Conservation (phyloP, 2,888 invertebrate species). For the Zygogramma bicolorata region DNA sequence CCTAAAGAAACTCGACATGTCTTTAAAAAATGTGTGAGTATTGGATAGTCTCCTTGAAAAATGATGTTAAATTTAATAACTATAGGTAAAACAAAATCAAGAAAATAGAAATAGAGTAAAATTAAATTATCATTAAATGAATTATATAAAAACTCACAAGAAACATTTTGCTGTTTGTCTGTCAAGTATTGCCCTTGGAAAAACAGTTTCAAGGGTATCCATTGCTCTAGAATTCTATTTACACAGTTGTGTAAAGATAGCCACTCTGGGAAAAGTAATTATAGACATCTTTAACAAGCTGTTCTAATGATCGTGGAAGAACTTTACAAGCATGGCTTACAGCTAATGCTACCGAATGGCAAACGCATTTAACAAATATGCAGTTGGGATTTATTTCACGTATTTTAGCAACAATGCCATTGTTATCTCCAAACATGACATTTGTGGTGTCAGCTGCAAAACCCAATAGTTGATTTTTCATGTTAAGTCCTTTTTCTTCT, state of each 20-base stretch:
- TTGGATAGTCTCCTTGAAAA: no score
- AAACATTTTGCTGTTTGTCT: no score
- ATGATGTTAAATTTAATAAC: no score
- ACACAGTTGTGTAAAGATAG: constrained; percentile 28
- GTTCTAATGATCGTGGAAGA: constrained; percentile 23
- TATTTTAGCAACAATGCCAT: constrained; percentile 34
- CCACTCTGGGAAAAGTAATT: constrained; percentile 33
- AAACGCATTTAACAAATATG: constrained; percentile 38
- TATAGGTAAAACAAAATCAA: no score
- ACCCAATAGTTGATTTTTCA: constrained; percentile 28
- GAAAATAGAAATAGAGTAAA: no score
- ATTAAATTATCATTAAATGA: no score
- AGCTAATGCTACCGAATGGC: constrained; percentile 31
- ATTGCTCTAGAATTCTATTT: constrained; percentile 26
- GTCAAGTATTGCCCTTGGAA: no score
- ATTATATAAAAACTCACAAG: no score
- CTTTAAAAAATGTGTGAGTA: no score
- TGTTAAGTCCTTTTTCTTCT: constrained; percentile 19
- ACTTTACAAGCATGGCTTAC: constrained; percentile 36
- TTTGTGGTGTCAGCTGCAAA: no score
- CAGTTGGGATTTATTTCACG: constrained; percentile 34
- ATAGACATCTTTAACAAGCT: constrained; percentile 28
- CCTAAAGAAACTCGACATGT: no score
- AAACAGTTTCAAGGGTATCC: no score
- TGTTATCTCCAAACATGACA: constrained; percentile 34